Evolutionary conservation across 1,140 invertebrate species (phyloP).

Genomic region (Drosophila kepulauana): DNA sequence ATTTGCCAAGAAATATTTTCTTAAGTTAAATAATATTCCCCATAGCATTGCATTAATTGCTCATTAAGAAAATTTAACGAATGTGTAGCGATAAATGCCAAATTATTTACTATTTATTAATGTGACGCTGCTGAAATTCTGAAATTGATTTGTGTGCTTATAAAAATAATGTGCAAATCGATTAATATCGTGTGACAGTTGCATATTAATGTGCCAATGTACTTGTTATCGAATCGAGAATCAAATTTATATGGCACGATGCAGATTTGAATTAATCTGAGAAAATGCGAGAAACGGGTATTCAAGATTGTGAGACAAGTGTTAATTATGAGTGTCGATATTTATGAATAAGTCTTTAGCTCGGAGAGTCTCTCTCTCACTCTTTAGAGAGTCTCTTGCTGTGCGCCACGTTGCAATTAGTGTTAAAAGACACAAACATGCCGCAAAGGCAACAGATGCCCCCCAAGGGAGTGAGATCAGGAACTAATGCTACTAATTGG

Average conservation of each 20-base stretch:
- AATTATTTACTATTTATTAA: constrained; percentile 2
- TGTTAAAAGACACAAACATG: constrained; percentile 78
- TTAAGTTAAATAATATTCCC: not conserved
- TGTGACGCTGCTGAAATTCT: not conserved
- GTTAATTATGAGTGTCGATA: not conserved
- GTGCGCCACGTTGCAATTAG: constrained; percentile 63
- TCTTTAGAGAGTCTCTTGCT: constrained; percentile 16
- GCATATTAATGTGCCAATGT: constrained; percentile 23
- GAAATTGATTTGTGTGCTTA: constrained; percentile 6
- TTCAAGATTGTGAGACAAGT: not conserved
- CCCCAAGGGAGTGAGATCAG: constrained; percentile 23
- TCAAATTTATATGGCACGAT: constrained; percentile 35
- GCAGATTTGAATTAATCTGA: constrained; percentile 27
- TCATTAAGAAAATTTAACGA: constrained; percentile 4
- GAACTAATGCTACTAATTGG: constrained; percentile 79
- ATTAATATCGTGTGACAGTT: constrained; percentile 25
- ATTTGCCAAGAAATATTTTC: not conserved
- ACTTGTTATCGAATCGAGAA: constrained; percentile 23
- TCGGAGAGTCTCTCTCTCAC: no score
- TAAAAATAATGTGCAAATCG: constrained; percentile 17
- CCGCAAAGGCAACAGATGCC: constrained; percentile 13
- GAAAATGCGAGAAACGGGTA: constrained; percentile 20
- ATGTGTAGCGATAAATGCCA: not conserved
- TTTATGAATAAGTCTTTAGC: constrained; percentile 3
- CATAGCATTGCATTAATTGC: not conserved